Evolutionary conservation across 2,888 invertebrate species (phyloP).

Genomic region (Nomada flava): DNA sequence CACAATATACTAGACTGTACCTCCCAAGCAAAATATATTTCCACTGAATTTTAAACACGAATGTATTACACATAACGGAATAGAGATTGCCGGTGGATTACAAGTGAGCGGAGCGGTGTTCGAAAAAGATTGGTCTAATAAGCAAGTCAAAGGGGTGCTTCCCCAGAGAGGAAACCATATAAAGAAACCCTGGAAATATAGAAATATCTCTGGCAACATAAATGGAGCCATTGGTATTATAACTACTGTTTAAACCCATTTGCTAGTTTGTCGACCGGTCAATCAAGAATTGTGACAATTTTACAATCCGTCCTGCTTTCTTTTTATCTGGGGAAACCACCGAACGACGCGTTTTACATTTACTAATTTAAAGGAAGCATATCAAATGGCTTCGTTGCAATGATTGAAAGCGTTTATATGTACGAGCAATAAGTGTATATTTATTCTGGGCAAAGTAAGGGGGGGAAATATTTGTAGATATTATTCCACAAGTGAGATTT

Average conservation of each 20-base stretch:
- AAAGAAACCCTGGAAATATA: conserved; percentile 41
- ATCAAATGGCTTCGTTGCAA: too few species aligned
- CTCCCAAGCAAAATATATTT: too few species aligned
- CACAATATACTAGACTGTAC: background rate
- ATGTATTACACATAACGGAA: background rate
- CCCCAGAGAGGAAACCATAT: conserved; percentile 32
- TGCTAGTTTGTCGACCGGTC: background rate
- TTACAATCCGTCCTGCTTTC: background rate
- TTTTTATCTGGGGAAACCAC: background rate
- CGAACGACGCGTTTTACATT: too few species aligned
- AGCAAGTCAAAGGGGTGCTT: conserved; percentile 15
- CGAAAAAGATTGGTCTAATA: conserved; percentile 1
- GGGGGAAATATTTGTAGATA: background rate
- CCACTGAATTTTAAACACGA: too few species aligned
- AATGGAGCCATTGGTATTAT: background rate
- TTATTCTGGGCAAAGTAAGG: background rate
- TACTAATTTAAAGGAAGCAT: too few species aligned
- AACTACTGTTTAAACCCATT: conserved; percentile 13
- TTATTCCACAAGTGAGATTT: background rate
- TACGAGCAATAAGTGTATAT: too few species aligned
- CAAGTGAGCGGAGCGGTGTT: background rate
- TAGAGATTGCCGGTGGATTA: background rate
- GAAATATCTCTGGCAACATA: conserved; percentile 16
- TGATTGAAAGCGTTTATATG: too few species aligned
- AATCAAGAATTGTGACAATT: background rate